Conservation (phyloP, 30 jellyfish, hydroid and myxozoan genomes). For the Hydractinia echinata region DNA sequence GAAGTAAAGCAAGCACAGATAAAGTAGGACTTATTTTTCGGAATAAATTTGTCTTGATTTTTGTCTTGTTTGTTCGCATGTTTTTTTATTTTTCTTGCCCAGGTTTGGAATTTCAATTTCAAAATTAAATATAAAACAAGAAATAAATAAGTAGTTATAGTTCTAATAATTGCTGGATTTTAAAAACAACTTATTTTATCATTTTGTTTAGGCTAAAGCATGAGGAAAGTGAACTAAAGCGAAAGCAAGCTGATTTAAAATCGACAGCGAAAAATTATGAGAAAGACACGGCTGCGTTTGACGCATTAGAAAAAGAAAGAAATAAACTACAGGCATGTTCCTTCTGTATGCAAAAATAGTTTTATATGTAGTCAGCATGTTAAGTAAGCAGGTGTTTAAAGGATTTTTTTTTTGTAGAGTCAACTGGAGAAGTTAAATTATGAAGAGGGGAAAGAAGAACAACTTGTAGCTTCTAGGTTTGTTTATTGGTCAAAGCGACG, state of each 20-base stretch:
- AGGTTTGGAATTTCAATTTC: too few species aligned
- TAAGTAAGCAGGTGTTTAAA: neutral
- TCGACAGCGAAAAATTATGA: constrained; percentile 79
- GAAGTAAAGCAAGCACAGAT: constrained; percentile 77
- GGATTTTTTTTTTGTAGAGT: constrained; percentile 27
- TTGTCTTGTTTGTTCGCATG: too few species aligned
- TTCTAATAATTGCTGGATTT: too few species aligned
- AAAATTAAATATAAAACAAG: too few species aligned
- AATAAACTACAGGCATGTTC: constrained; percentile 50
- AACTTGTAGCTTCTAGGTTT: constrained; percentile 10
- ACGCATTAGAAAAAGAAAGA: constrained; percentile 51
- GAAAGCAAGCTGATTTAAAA: constrained; percentile 63
- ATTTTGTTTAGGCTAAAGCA: constrained; percentile 54
- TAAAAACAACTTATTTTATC: neutral
- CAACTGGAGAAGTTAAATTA: constrained; percentile 43
- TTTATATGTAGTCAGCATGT: neutral
- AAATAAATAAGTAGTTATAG: too few species aligned
- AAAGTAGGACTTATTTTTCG: constrained; percentile 46
- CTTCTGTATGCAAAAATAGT: neutral
- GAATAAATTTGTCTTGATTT: too few species aligned
- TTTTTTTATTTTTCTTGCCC: too few species aligned
- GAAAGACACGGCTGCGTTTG: constrained; percentile 62
- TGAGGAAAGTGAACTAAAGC: constrained; percentile 67
- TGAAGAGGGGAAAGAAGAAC: constrained; percentile 58
- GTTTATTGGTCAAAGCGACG: too few species aligned